phyloP scores from a whole-genome alignment of 2,113 vertebrate species.

The Mastomys natalensis region DNA sequence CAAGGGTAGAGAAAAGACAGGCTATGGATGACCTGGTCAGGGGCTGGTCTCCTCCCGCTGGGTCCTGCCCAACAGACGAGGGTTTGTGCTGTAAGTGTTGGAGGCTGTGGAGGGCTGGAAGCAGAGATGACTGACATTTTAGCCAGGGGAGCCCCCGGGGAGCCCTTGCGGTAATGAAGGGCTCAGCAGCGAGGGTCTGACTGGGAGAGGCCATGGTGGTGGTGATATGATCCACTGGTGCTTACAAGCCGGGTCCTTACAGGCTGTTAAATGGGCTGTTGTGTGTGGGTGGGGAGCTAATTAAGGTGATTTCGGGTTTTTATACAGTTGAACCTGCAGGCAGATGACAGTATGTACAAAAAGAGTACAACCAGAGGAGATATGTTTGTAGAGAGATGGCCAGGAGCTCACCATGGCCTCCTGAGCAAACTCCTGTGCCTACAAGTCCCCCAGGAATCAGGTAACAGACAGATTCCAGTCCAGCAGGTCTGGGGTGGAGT shows the following conservation, averaged over 20 bases:
- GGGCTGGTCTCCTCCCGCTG: neutral
- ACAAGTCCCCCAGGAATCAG: neutral
- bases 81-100: neutral
- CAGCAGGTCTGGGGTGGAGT: neutral
- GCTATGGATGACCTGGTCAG: neutral
- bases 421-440: neutral
- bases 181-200: neutral
- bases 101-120: neutral
- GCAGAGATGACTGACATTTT: neutral
- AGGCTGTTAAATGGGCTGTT: neutral
- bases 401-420: neutral
- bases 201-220: neutral
- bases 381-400: neutral
- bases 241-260: neutral
- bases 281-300: no score
- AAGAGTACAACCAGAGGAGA: neutral
- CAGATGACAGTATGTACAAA: neutral
- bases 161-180: fast-evolving
- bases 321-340: neutral
- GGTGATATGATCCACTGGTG: neutral
- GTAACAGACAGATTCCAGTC: neutral
- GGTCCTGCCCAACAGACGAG: neutral
- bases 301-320: neutral
- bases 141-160: neutral
- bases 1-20: neutral